Evolutionary conservation across 2,888 invertebrate genomes (phyloP).

Genomic region (Hofmannophila pseudospretella): DNA sequence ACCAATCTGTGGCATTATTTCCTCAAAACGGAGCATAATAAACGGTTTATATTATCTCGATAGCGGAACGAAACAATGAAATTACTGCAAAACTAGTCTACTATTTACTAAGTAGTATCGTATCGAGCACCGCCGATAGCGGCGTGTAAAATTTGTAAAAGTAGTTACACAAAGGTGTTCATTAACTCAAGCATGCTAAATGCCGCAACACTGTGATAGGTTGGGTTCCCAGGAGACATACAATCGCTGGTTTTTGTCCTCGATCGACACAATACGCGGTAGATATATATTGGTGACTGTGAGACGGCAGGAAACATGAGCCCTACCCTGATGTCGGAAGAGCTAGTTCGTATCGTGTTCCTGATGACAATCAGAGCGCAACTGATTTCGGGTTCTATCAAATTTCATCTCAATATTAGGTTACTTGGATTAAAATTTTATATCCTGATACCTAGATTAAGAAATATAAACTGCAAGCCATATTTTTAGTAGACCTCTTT

Average conservation of each 20-base stretch:
- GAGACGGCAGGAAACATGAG: constrained; percentile 83
- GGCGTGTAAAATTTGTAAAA: constrained; percentile 1
- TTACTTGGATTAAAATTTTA: background rate
- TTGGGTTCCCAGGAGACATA: constrained; percentile 50
- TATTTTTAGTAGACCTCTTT: no score
- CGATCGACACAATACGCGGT: constrained; percentile 39
- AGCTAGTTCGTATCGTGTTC: constrained; percentile 67
- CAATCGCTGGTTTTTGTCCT: constrained; percentile 57
- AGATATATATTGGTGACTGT: constrained; percentile 61
- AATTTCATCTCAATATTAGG: constrained; percentile 23
- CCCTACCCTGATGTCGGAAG: constrained; percentile 85
- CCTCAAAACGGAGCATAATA: background rate
- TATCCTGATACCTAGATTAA: background rate
- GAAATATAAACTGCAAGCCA: background rate
- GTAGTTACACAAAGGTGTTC: constrained; percentile 2
- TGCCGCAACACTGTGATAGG: constrained; percentile 27
- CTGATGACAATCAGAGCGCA: constrained; percentile 78
- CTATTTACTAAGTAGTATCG: background rate
- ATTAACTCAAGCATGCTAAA: constrained; percentile 21
- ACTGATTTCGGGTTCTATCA: constrained; percentile 47
- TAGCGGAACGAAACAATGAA: constrained; percentile 1
- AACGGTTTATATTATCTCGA: background rate
- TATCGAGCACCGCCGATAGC: background rate
- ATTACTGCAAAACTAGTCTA: background rate
- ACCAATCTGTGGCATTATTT: background rate